Base-by-base conservation (phyloP, 2,113 vertebrate species). In the Serilophus lunatus region DNA sequence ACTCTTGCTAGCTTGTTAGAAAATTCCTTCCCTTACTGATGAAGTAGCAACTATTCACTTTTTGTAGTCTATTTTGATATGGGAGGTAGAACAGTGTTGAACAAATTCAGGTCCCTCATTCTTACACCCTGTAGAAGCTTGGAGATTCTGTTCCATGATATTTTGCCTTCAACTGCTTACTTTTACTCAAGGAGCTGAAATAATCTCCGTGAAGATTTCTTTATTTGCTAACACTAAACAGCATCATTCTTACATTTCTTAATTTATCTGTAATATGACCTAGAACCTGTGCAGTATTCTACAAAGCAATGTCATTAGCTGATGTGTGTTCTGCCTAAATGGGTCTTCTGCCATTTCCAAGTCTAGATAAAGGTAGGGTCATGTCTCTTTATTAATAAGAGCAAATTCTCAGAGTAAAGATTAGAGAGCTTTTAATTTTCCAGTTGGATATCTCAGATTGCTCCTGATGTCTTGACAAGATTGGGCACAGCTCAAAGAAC, bases 371-470 rank as follows among this genome's bases (percentile, higher is more conserved):
- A 78, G 92, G 68, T 22, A 49, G 31, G 72, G 64, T 94, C 64
- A 71, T 63, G 51, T 66, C 47, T 89, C 71, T 65, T 60, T 69
- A 66, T 94, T 93, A 97, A 59, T 51, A 88, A 74, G 76, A 93
- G 82, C 77, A 94, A 90, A 92, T 51, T 90, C 64, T 66, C 64
- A 59, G 66, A 88, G 38, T 36, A 83, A 83, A 81, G 76, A 95
- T 95, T 42, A 83, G 86, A 94, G 80, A 93, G 56, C 12, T 94
- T 93, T 95, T 97, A 88, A 92, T 96, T 96, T 97, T 92, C 76
- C 72, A 71, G 60, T 59, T 92, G 64, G 78, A 75, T 86, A 93
- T 90, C 70, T 61, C 35, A 79, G 69, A 87, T 96, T 94, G 69
- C 56, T 86, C 65, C 92, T 94, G 88, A 93, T 88, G 60, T 86